phyloP scores from a whole-genome alignment of 2,797 vertebrate genomes.

The Micropoecilia bifurca region DNA sequence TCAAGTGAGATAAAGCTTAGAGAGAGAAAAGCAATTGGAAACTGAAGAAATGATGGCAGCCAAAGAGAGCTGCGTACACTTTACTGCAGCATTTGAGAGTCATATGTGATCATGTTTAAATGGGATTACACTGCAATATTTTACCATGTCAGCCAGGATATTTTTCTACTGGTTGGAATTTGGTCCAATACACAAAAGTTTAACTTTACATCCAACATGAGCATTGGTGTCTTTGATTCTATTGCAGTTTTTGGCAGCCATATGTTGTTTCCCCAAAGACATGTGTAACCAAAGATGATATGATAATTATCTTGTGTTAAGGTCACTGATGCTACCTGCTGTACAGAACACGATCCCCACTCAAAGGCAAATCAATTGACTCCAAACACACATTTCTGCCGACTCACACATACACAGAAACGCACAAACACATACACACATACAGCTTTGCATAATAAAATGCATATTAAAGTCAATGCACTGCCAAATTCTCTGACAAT shows the following conservation, averaged over 20 bases:
- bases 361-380: constrained; percentile 22
- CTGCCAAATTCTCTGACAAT: constrained; percentile 15
- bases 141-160: not conserved
- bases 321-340: constrained; percentile 50
- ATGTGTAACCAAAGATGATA: constrained; percentile 43
- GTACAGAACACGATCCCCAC: constrained; percentile 27
- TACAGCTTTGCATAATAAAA: not conserved
- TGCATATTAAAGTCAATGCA: not conserved
- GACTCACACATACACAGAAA: not conserved
- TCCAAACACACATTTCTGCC: not conserved
- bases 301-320: constrained; percentile 23
- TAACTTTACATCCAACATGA: constrained; percentile 26
- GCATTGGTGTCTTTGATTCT: constrained; percentile 12
- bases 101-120: not conserved
- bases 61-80: not conserved
- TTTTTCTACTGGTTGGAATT: not conserved
- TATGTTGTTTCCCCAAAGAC: constrained; percentile 35
- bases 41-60: not conserved
- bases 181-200: constrained; percentile 2
- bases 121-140: not conserved
- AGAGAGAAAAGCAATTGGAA: not conserved
- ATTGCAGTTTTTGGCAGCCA: constrained; percentile 24
- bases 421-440: not conserved
- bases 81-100: not conserved
- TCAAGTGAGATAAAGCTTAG: not conserved